Percentiles rank a stretch among this genome's conserved stretches.
phyloP scores from a whole-genome alignment of 2,113 vertebrate species.

The Melanocharis versteri region DNA sequence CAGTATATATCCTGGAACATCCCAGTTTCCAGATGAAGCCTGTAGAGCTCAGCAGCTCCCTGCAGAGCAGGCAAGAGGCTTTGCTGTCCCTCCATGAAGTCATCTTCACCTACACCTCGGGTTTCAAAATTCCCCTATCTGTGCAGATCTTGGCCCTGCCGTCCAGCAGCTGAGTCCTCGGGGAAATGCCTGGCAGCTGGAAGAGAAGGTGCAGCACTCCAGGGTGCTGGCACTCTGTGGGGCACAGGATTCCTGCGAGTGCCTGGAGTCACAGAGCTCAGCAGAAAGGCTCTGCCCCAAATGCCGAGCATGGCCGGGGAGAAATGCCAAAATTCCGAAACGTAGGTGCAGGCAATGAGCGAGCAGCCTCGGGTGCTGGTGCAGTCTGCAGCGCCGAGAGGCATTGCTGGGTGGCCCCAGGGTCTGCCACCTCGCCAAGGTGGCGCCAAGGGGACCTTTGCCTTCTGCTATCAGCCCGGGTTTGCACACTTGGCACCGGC shows the following conservation, averaged over 20 bases:
- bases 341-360: neutral
- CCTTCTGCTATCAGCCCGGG: neutral
- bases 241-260: neutral
- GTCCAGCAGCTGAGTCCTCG: accelerated
- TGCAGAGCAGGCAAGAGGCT: neutral
- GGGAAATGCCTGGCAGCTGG: accelerated
- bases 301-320: accelerated
- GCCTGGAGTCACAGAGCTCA: accelerated
- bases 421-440: neutral
- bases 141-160: neutral
- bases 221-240: accelerated
- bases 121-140: accelerated
- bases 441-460: neutral
- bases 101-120: accelerated
- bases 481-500: accelerated
- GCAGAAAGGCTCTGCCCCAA: neutral
- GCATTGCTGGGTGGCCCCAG: neutral
- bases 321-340: neutral
- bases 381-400: neutral
- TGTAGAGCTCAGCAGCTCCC: neutral
- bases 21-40: neutral
- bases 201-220: neutral
- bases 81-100: neutral
- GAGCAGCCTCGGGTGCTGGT: neutral
- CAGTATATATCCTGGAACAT: neutral